These are phyloP conservation scores for Ispidina picta DNA, from an alignment of 2,797 vertebrate genomes.

Conservation along the genomic window DNA sequence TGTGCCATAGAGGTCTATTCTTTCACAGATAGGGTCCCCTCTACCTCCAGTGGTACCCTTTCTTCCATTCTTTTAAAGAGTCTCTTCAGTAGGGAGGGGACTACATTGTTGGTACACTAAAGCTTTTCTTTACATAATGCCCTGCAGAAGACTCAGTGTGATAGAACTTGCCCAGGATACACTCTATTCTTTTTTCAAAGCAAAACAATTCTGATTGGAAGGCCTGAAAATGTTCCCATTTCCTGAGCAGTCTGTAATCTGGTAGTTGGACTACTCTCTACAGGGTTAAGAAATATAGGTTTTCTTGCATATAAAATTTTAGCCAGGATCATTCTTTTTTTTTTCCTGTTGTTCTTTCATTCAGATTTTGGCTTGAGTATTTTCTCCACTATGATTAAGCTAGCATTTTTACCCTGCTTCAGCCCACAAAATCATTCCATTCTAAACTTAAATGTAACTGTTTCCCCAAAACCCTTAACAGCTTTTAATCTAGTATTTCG, in stretches of 20 bases:
- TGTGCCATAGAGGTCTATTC: neutral
- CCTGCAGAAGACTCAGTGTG: neutral
- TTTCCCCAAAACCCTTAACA: neutral
- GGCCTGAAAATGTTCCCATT: neutral
- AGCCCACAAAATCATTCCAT: neutral
- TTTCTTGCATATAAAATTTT: neutral
- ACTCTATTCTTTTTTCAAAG: neutral
- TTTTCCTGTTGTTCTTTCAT: neutral
- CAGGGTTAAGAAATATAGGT: neutral
- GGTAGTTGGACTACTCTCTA: neutral
- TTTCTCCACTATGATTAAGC: neutral
- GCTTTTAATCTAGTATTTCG: constrained; percentile 62
- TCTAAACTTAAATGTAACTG: neutral
- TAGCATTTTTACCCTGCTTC: neutral
- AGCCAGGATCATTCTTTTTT: neutral
- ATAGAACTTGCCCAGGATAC: neutral
- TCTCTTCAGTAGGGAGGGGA: neutral
- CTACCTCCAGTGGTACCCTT: fast-evolving
- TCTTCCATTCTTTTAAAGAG: neutral
- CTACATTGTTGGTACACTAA: neutral
- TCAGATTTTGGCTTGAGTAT: neutral
- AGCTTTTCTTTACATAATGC: neutral
- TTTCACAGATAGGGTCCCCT: neutral
- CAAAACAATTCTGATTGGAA: neutral
- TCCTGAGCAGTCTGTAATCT: neutral